phyloP scores from a whole-genome alignment of 1,140 invertebrate genomes.

The Brachionus koreanus region DNA sequence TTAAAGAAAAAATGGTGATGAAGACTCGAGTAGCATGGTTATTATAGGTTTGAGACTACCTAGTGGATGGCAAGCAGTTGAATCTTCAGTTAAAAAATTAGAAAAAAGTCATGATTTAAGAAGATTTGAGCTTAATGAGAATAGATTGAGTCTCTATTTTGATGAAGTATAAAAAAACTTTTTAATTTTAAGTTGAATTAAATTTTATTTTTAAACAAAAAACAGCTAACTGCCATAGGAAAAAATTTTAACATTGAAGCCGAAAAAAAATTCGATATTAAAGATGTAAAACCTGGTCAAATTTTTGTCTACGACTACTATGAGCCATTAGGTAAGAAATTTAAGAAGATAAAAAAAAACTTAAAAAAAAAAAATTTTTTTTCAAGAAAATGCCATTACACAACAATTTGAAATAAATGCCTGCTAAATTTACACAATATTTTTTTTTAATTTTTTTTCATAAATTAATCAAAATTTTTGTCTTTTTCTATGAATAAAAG shows the following conservation, averaged over 20 bases:
- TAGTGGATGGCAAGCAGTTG: constrained; percentile 22
- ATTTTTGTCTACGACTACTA: constrained; percentile 41
- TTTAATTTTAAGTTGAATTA: background rate
- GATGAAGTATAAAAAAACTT: background rate
- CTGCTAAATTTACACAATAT: background rate
- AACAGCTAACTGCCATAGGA: background rate
- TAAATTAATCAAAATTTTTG: background rate
- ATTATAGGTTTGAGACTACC: constrained; percentile 21
- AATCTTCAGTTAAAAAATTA: background rate
- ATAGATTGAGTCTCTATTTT: constrained; percentile 37
- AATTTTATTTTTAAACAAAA: background rate
- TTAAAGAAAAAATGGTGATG: constrained; percentile 7
- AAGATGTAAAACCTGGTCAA: constrained; percentile 38
- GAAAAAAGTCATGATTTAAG: constrained; percentile 15
- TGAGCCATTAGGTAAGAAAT: constrained; percentile 27
- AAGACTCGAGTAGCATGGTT: constrained; percentile 26
- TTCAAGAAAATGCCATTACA: constrained; percentile 15
- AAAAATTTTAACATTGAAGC: constrained; percentile 22
- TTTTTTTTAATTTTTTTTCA: background rate
- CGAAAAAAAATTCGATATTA: constrained; percentile 14
- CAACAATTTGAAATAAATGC: constrained; percentile 26
- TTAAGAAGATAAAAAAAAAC: background rate
- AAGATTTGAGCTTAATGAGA: constrained; percentile 24
- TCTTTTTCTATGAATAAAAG: background rate
- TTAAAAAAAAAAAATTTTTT: background rate